A percentile compares a stretch with the other conserved stretches of the same genome.
These are phyloP conservation scores for Ophioderma brevispina DNA, from an alignment of 35 echinoderm and acorn worm species.

Conservation along the genomic window DNA sequence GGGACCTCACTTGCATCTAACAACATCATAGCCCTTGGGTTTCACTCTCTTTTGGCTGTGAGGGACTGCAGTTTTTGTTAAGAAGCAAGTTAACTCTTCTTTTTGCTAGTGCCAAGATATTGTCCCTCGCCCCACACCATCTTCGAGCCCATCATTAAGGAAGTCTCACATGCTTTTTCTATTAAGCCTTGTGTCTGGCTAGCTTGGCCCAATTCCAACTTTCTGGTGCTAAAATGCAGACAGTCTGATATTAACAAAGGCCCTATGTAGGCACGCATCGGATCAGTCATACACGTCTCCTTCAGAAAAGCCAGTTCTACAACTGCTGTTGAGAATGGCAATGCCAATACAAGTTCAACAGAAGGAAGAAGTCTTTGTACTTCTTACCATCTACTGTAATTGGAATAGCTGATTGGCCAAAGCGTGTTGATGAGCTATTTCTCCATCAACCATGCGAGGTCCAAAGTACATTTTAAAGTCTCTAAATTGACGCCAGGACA, in stretches of 20 bases:
- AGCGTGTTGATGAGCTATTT: not conserved
- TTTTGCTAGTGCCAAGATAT: not conserved
- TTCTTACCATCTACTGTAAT: not conserved
- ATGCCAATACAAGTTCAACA: not conserved
- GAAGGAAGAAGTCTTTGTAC: not conserved
- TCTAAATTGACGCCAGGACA: too few species aligned
- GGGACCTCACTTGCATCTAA: too few species aligned
- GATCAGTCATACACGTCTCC: not conserved
- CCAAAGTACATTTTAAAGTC: slow-evolving; percentile 10
- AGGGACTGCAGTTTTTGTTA: too few species aligned
- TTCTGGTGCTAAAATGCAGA: not conserved
- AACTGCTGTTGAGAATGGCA: slow-evolving; percentile 10
- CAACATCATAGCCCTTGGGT: too few species aligned
- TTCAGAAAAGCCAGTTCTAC: not conserved
- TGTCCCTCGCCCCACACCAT: not conserved
- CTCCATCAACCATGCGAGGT: not conserved
- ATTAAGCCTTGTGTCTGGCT: not conserved
- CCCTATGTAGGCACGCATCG: not conserved
- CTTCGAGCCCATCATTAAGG: not conserved
- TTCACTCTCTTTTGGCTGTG: too few species aligned
- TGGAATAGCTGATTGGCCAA: not conserved
- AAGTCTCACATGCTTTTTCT: not conserved
- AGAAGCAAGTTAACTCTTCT: not conserved
- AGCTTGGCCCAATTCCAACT: not conserved
- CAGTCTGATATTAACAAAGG: not conserved